Conservation (phyloP, 2,888 invertebrate genomes). For the Ichneumoninae sp. region DNA sequence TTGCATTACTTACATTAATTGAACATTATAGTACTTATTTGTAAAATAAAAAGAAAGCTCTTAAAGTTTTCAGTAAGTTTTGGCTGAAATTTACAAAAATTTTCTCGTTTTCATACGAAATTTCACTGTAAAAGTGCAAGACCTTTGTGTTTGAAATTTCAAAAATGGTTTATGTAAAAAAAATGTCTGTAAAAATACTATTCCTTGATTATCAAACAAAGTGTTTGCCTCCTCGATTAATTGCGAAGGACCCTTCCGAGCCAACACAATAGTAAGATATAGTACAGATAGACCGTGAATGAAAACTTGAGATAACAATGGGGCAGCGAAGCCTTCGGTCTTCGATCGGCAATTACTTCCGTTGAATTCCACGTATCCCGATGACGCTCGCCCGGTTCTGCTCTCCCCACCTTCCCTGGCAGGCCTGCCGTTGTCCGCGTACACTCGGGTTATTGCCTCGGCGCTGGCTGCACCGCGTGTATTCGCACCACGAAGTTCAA, state of each 20-base stretch:
- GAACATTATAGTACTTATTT: no score
- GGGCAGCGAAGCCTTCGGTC: not conserved
- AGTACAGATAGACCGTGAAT: not conserved
- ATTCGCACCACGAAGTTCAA: conserved; percentile 58
- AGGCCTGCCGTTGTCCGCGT: conserved; percentile 10
- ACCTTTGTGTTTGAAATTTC: no score
- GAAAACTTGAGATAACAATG: conserved; percentile 7
- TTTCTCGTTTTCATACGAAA: no score
- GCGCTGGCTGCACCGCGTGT: conserved; percentile 17
- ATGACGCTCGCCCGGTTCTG: conserved; percentile 18
- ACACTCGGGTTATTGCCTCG: conserved; percentile 50
- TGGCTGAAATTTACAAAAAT: no score
- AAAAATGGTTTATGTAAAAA: no score
- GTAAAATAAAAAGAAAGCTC: no score
- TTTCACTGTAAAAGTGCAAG: no score
- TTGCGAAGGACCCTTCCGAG: not conserved
- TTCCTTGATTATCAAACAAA: no score
- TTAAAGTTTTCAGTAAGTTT: no score
- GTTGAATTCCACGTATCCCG: conserved; percentile 21
- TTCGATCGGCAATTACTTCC: conserved; percentile 18
- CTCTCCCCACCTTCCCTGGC: not conserved
- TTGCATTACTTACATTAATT: no score
- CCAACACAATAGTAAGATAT: not conserved
- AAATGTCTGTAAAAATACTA: no score
- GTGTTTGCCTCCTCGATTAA: not conserved